Conservation (phyloP, 2,888 invertebrate species). For the Capitulum mitella region DNA sequence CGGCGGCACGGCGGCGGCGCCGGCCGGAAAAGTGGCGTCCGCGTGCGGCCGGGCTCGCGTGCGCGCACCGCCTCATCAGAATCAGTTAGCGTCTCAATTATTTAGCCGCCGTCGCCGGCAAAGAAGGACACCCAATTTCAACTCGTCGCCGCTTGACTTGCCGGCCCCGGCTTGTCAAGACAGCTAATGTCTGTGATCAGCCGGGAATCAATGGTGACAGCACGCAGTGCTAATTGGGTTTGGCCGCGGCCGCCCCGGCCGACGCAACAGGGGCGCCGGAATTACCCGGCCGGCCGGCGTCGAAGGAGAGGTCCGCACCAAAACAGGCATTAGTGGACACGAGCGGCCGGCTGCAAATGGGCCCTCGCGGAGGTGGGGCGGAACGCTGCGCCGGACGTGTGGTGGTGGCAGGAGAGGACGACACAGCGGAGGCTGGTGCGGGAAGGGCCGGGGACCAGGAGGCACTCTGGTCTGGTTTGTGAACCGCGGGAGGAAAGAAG, state of each 20-base stretch:
- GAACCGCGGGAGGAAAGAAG: too few relatives aligned
- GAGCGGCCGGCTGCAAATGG: too few relatives aligned
- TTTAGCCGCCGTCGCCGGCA: neutral
- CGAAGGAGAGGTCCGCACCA: neutral
- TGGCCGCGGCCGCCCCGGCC: neutral
- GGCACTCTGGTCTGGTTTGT: too few relatives aligned
- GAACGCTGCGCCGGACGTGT: too few relatives aligned
- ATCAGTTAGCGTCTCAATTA: constrained; percentile 16
- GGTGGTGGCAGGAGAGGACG: too few relatives aligned
- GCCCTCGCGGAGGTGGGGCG: too few relatives aligned
- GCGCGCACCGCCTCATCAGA: neutral
- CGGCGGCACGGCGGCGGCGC: neutral
- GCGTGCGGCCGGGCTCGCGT: neutral
- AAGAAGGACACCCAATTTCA: constrained; percentile 11
- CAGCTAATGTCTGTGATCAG: constrained; percentile 1
- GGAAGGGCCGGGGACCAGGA: too few relatives aligned
- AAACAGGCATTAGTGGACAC: neutral
- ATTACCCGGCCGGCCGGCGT: neutral
- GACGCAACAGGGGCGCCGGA: neutral
- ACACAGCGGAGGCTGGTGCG: too few relatives aligned
- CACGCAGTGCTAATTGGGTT: neutral
- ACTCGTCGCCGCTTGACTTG: neutral
- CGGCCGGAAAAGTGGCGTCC: too few relatives aligned
- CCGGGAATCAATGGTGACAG: neutral
- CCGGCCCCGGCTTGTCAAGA: neutral